phyloP scores from a whole-genome alignment of 2,888 invertebrate species.

The Brachylomia viminalis region DNA sequence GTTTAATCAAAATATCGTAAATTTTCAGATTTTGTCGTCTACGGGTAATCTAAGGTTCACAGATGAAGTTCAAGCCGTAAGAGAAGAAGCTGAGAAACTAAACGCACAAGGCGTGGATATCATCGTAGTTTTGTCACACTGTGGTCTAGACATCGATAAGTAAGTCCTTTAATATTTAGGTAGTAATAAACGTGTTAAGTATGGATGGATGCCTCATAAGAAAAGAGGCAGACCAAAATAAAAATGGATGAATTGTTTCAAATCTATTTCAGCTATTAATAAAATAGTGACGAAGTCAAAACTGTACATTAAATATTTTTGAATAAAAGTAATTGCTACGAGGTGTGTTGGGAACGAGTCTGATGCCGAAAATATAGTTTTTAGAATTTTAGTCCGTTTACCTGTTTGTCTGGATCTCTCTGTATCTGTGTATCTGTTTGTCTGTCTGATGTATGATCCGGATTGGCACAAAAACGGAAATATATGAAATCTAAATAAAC shows the following conservation, averaged over 20 bases:
- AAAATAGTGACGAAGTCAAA: too few species aligned
- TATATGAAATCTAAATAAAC: too few species aligned
- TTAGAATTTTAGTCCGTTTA: too few species aligned
- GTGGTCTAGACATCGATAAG: conserved; percentile 93
- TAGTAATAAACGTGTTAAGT: not conserved
- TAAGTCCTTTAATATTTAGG: conserved; percentile 60
- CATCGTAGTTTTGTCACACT: conserved; percentile 95
- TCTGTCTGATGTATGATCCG: too few species aligned
- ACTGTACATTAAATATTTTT: too few species aligned
- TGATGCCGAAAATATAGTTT: too few species aligned
- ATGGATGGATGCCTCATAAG: not conserved
- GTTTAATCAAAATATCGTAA: not conserved
- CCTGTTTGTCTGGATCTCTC: too few species aligned
- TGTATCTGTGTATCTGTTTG: too few species aligned
- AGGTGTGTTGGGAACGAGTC: too few species aligned
- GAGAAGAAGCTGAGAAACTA: conserved; percentile 92
- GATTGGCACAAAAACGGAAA: too few species aligned
- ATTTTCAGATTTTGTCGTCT: conserved; percentile 90
- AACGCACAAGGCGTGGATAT: conserved; percentile 92
- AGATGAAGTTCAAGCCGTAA: conserved; percentile 92
- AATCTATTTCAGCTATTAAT: too few species aligned
- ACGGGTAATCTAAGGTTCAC: conserved; percentile 92
- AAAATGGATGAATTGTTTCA: not conserved
- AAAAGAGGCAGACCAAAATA: not conserved
- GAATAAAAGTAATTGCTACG: too few species aligned